A percentile compares a stretch with the other conserved stretches of the same genome.
These are phyloP conservation scores for Cepaea nemoralis DNA, from an alignment of 1,140 invertebrate genomes.

Conservation along the genomic window DNA sequence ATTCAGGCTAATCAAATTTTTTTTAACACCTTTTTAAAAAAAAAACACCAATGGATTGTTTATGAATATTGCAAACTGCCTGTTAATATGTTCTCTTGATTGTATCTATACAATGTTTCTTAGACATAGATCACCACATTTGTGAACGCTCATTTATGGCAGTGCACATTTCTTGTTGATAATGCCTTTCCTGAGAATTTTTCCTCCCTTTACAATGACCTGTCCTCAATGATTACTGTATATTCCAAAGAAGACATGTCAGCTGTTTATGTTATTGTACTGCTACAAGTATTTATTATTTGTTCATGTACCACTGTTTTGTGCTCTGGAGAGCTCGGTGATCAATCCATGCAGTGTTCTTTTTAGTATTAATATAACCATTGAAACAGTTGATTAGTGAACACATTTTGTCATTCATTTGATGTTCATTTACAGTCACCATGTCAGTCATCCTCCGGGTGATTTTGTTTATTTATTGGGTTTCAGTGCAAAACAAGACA, in stretches of 20 bases:
- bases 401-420: no score
- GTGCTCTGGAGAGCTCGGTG: conserved; percentile 39
- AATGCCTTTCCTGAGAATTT: conserved; percentile 14
- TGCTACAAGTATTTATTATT: neutral
- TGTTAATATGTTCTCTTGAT: neutral
- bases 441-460: no score
- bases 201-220: neutral
- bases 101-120: neutral
- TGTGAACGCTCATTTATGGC: neutral
- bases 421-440: no score
- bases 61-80: conserved; percentile 1
- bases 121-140: neutral
- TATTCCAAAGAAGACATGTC: conserved; percentile 31
- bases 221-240: neutral
- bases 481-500: no score
- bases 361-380: conserved; percentile 32
- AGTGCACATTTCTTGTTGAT: conserved; percentile 28
- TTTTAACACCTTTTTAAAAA: no score
- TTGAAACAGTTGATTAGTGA: no score
- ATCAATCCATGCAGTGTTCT: conserved; percentile 42
- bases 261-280: neutral
- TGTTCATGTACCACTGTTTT: conserved; percentile 7
- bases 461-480: no score
- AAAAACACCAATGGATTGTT: no score
- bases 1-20: no score